A percentile compares a stretch with the other conserved stretches of the same genome.
phyloP scores from a whole-genome alignment of 2,888 invertebrate genomes.

The Cyrtodaria siliqua region DNA sequence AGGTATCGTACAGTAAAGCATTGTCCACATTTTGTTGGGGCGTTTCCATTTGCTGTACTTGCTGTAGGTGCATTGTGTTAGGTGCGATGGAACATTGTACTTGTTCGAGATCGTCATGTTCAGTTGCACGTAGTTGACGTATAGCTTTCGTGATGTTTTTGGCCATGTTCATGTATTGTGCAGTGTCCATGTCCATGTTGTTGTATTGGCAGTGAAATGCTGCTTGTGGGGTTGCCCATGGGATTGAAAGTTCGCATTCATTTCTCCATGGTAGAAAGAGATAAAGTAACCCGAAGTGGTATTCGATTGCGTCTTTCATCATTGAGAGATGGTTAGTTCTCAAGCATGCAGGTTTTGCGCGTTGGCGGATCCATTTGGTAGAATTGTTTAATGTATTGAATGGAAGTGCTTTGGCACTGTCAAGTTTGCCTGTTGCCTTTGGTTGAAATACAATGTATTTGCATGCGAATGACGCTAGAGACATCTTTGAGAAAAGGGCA shows the following conservation, averaged over 20 bases:
- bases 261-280: background rate
- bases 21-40: background rate
- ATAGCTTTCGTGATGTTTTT: background rate
- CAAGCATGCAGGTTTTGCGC: no score
- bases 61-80: background rate
- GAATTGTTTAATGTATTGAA: no score
- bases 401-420: no score
- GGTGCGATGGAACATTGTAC: no score
- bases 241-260: background rate
- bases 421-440: no score
- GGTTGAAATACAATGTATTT: slow-evolving; percentile 2
- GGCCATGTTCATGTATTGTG: no score
- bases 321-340: no score
- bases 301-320: background rate
- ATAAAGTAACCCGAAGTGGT: background rate
- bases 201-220: background rate
- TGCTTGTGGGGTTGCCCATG: background rate
- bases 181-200: background rate
- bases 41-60: background rate
- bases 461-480: background rate
- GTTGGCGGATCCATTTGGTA: no score
- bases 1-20: background rate
- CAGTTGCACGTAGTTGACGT: slow-evolving; percentile 2
- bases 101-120: background rate
- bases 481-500: no score